These are phyloP conservation scores for Turritopsis dohrnii DNA, from an alignment of 30 jellyfish, hydroid and myxozoan genomes.

Conservation along the genomic window DNA sequence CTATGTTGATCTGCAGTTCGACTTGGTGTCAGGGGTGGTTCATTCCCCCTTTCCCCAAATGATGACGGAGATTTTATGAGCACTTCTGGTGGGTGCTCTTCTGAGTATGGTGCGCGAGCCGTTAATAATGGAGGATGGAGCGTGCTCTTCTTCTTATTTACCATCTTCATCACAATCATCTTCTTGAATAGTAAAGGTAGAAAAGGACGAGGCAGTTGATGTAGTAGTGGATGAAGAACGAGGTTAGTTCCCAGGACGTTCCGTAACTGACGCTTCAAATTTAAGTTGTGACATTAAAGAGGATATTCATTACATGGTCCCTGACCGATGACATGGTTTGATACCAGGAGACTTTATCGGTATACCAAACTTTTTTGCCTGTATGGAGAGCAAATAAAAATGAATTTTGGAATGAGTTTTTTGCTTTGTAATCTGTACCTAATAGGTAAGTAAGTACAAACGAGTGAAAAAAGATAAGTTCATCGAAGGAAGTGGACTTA, in stretches of 20 bases:
- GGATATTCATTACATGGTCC: conserved; percentile 5
- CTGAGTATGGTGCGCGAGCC: conserved; percentile 25
- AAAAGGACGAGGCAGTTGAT: conserved; percentile 22
- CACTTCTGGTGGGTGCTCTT: conserved; percentile 28
- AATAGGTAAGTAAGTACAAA: no score
- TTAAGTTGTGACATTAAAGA: conserved; percentile 13
- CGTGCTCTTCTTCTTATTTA: conserved; percentile 16
- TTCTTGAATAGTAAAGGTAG: conserved; percentile 5
- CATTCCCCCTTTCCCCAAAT: background rate
- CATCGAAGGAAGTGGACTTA: no score
- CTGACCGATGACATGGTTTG: conserved; percentile 44
- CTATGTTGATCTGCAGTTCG: background rate
- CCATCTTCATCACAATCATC: conserved; percentile 20
- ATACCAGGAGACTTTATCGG: conserved; percentile 98
- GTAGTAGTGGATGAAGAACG: conserved; percentile 37
- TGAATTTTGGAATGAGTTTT: background rate
- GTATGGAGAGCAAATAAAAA: background rate
- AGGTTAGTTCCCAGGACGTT: background rate
- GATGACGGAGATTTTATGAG: conserved; percentile 6
- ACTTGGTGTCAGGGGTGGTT: background rate
- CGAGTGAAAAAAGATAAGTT: no score
- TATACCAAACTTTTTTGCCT: conserved; percentile 70
- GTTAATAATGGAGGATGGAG: conserved; percentile 26
- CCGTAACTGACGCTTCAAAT: background rate
- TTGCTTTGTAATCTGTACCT: background rate